Evolutionary conservation across 2,113 vertebrate genomes (phyloP).

Genomic region (Dolichallabes microphthalmus): DNA sequence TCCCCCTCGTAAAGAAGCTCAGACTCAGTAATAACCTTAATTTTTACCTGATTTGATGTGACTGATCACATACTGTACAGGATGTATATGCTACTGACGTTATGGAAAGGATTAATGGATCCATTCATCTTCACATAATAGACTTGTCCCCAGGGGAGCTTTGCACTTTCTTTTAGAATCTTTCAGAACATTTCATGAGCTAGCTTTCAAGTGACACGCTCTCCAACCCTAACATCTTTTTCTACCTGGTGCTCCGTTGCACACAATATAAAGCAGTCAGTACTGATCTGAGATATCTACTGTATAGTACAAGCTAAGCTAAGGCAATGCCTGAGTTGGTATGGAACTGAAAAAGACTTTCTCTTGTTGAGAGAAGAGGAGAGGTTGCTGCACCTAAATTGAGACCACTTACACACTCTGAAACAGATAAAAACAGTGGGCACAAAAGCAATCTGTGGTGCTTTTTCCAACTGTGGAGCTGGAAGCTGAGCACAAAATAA

Average conservation of each 20-base stretch:
- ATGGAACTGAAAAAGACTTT: neutral
- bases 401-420: neutral
- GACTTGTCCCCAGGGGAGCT: neutral
- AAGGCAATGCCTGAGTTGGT: neutral
- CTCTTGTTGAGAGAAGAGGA: neutral
- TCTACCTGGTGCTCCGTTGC: neutral
- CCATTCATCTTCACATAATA: slow-evolving; percentile 13
- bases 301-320: neutral
- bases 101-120: no score
- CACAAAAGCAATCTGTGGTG: slow-evolving; percentile 20
- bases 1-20: no score
- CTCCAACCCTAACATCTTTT: neutral
- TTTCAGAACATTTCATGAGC: neutral
- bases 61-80: no score
- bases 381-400: neutral
- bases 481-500: neutral
- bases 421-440: neutral
- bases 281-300: neutral
- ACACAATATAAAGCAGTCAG: neutral
- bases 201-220: neutral
- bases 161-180: neutral
- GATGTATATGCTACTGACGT: no score
- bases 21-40: no score
- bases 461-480: neutral
- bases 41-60: no score